Evolutionary conservation across 1,140 invertebrate species (phyloP).

Genomic region (Pentalonia nigronervosa): DNA sequence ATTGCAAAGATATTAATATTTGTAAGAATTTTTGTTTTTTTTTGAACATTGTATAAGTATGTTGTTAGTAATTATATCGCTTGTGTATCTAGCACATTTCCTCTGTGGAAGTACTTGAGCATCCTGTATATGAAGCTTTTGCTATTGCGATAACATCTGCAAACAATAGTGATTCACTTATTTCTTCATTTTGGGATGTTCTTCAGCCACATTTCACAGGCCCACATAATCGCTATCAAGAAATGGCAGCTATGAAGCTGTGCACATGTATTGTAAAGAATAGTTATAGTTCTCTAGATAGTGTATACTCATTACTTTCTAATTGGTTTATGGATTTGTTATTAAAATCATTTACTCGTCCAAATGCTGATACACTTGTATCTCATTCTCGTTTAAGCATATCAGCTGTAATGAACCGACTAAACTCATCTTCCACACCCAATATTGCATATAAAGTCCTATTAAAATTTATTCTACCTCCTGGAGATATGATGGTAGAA

Average conservation of each 20-base stretch:
- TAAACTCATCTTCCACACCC: not conserved
- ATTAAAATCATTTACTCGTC: conserved; percentile 45
- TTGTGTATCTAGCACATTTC: conserved; percentile 10
- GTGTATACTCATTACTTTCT: conserved; percentile 20
- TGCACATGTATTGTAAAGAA: conserved; percentile 22
- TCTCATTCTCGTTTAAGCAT: conserved; percentile 20
- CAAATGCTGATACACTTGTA: conserved; percentile 16
- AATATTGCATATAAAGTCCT: conserved; percentile 38
- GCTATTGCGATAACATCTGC: conserved; percentile 16
- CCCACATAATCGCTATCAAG: conserved; percentile 46
- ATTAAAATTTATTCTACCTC: conserved; percentile 53
- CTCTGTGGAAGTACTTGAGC: conserved; percentile 27
- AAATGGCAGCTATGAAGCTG: conserved; percentile 48
- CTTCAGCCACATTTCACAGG: conserved; percentile 43
- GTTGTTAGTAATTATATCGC: not conserved
- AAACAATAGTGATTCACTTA: conserved; percentile 23
- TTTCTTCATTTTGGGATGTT: conserved; percentile 33
- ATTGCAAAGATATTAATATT: conserved; percentile 53
- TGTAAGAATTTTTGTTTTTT: conserved; percentile 7
- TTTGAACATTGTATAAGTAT: not conserved
- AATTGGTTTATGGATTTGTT: conserved; percentile 52
- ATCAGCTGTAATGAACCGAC: conserved; percentile 2
- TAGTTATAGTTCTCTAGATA: conserved; percentile 26
- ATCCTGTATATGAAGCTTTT: conserved; percentile 42
- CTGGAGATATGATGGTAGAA: conserved; percentile 58